phyloP scores from a whole-genome alignment of 2,113 vertebrate genomes.

The Corythaeola cristata region DNA sequence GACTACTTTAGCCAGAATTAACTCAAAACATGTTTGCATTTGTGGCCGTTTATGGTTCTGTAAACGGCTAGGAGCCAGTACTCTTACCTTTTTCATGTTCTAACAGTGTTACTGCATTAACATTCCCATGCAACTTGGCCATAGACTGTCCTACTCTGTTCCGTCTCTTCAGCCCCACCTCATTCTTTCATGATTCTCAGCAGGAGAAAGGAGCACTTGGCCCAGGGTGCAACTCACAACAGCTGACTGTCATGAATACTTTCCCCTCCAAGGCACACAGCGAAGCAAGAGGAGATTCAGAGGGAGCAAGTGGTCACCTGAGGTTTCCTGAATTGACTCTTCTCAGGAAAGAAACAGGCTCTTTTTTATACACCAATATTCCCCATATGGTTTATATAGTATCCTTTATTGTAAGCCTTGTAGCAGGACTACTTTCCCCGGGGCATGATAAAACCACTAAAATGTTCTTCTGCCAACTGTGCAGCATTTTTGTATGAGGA shows the following conservation, averaged over 20 bases:
- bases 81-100: neutral
- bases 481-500: neutral
- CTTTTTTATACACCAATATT: neutral
- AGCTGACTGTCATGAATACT: rapidly evolving
- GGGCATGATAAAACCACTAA: neutral
- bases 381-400: neutral
- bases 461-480: neutral
- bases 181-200: rapidly evolving
- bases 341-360: neutral
- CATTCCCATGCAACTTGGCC: rapidly evolving
- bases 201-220: neutral
- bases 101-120: no score
- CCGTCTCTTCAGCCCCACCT: neutral
- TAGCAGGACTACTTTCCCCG: neutral
- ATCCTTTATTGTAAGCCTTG: neutral
- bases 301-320: neutral
- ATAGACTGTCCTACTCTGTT: rapidly evolving
- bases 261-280: neutral
- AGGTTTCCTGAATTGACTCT: neutral
- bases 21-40: neutral
- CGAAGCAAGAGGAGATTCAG: neutral
- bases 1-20: neutral
- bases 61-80: neutral
- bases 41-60: neutral
- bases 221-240: no score